Evolutionary conservation across 1,140 invertebrate species (phyloP).

Genomic region (Leptestheria dahalacensis): DNA sequence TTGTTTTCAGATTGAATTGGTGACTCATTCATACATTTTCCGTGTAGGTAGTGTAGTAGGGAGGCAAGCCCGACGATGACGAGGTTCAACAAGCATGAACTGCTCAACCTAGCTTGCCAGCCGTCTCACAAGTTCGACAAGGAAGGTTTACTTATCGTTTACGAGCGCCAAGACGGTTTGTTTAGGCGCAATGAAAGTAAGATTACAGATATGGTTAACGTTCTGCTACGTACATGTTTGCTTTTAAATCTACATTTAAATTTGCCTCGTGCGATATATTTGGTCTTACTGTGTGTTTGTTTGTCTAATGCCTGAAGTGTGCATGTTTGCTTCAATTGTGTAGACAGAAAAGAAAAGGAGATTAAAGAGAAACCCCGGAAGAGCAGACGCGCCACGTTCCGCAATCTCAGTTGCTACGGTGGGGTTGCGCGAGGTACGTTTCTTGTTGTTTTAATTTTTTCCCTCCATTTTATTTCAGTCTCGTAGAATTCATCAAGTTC

Average conservation of each 20-base stretch:
- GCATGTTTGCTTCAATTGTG: not conserved
- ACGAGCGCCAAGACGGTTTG: constrained; percentile 77
- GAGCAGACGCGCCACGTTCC: constrained; percentile 4
- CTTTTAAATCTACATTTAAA: too few species aligned
- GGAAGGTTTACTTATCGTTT: constrained; percentile 71
- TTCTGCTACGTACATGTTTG: too few species aligned
- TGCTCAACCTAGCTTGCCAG: constrained; percentile 65
- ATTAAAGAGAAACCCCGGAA: not conserved
- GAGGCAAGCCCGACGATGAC: constrained; percentile 37
- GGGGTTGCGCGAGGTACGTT: constrained; percentile 6
- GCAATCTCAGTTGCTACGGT: constrained; percentile 12
- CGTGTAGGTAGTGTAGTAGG: too few species aligned
- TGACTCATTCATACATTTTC: too few species aligned
- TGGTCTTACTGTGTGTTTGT: too few species aligned
- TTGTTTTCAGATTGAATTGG: too few species aligned
- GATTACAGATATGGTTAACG: constrained; percentile 18
- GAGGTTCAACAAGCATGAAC: constrained; percentile 76
- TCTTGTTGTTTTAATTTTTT: not conserved
- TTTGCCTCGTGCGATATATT: too few species aligned
- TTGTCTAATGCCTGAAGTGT: too few species aligned
- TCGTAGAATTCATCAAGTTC: constrained; percentile 14
- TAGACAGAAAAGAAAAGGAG: not conserved
- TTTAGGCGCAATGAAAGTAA: constrained; percentile 80
- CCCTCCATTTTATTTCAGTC: not conserved
- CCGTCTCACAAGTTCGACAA: constrained; percentile 78